These are phyloP conservation scores for Congeria kusceri DNA, from an alignment of 2,888 invertebrate genomes.

Conservation along the genomic window DNA sequence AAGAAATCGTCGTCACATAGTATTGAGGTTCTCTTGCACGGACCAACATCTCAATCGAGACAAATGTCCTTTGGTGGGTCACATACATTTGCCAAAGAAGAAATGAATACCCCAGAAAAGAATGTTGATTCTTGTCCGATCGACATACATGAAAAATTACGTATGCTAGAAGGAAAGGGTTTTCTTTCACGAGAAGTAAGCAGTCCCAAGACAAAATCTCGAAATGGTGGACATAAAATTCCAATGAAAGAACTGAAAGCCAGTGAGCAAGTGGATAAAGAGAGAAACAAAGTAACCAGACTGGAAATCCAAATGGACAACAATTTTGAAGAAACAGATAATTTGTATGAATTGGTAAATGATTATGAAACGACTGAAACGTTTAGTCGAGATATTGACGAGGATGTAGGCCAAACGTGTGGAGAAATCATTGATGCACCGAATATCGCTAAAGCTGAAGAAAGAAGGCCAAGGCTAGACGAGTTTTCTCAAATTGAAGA, in stretches of 20 bases:
- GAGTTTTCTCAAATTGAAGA: too few relatives aligned
- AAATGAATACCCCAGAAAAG: constrained; percentile 16
- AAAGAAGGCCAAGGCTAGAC: too few relatives aligned
- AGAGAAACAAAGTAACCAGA: not conserved
- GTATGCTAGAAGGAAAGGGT: constrained; percentile 51
- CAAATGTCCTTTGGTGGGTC: constrained; percentile 45
- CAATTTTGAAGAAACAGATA: too few relatives aligned
- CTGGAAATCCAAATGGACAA: not conserved
- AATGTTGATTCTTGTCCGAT: constrained; percentile 55
- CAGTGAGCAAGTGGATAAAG: too few relatives aligned
- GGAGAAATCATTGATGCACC: too few relatives aligned
- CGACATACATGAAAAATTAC: constrained; percentile 50
- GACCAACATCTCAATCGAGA: constrained; percentile 31
- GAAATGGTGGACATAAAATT: not conserved
- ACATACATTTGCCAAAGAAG: constrained; percentile 42
- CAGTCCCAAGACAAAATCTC: not conserved
- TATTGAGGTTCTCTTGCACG: constrained; percentile 79
- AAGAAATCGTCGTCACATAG: constrained; percentile 76
- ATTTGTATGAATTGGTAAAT: too few relatives aligned
- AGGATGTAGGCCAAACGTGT: constrained; percentile 15
- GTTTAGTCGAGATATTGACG: not conserved
- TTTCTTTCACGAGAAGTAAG: constrained; percentile 44
- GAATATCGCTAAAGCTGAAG: too few relatives aligned
- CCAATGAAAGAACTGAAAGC: not conserved
- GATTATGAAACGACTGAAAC: too few relatives aligned